A percentile compares a stretch with the other conserved stretches of the same genome.
These are phyloP conservation scores for Sanderia malayensis DNA, from an alignment of 30 jellyfish, hydroid and myxozoan genomes.

Conservation along the genomic window DNA sequence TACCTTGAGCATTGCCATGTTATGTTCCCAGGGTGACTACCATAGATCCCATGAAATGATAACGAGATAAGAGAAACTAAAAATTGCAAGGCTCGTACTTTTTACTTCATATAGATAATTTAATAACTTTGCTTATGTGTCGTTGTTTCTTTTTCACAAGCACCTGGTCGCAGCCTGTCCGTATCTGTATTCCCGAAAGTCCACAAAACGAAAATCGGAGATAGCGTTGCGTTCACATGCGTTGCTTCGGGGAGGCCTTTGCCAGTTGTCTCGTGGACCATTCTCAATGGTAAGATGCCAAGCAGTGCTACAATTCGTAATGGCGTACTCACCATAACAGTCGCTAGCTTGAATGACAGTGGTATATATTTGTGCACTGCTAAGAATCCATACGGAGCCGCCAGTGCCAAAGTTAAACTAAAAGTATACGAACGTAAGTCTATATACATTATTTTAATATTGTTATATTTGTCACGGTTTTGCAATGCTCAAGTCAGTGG, in stretches of 20 bases:
- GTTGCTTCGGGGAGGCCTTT: constrained; percentile 49
- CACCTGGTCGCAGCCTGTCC: constrained; percentile 46
- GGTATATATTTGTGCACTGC: constrained; percentile 81
- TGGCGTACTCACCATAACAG: constrained; percentile 59
- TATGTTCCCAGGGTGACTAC: too few relatives aligned
- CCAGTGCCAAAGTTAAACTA: constrained; percentile 51
- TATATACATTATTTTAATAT: too few relatives aligned
- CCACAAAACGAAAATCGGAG: constrained; percentile 30
- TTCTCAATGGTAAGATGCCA: constrained; percentile 29
- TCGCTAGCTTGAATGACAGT: constrained; percentile 32
- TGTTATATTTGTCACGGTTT: too few relatives aligned
- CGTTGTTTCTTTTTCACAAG: not conserved
- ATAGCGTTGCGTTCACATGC: constrained; percentile 56
- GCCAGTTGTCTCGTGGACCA: constrained; percentile 47
- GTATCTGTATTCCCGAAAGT: constrained; percentile 48
- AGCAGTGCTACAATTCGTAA: constrained; percentile 19
- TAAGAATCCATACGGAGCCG: constrained; percentile 65
- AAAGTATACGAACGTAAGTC: constrained; percentile 67
- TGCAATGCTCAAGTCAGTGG: too few relatives aligned
- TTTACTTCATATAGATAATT: not conserved
- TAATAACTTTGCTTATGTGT: not conserved
- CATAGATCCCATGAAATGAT: too few relatives aligned
- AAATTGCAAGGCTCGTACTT: not conserved
- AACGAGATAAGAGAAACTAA: too few relatives aligned
- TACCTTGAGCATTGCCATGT: not conserved